Percentiles rank a stretch among this genome's conserved stretches.
Evolutionary conservation across 2,888 invertebrate species (phyloP).

Genomic region (Hermaeophaga mercurialis): DNA sequence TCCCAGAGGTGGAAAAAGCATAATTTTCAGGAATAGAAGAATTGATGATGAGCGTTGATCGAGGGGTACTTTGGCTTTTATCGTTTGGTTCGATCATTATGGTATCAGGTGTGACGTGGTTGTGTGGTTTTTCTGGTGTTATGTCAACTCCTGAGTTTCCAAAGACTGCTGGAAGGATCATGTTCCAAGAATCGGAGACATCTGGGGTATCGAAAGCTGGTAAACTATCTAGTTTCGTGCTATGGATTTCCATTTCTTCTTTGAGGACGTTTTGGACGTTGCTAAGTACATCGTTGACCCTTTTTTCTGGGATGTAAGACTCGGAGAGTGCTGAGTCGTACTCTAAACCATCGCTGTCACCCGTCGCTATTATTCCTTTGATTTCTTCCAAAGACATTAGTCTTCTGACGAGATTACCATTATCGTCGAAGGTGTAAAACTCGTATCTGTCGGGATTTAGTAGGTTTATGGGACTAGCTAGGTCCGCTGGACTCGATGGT

Average conservation of each 20-base stretch:
- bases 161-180: constrained; percentile 80
- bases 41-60: background rate
- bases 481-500: constrained; percentile 66
- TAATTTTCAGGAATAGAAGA: too few relatives aligned
- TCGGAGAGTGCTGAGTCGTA: constrained; percentile 57
- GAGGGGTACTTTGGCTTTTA: constrained; percentile 22
- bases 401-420: constrained; percentile 79
- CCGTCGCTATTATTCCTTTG: constrained; percentile 82
- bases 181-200: constrained; percentile 78
- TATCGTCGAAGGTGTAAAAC: constrained; percentile 85
- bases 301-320: constrained; percentile 62
- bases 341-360: constrained; percentile 70
- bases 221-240: constrained; percentile 55
- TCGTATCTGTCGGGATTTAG: constrained; percentile 84
- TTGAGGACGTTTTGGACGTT: constrained; percentile 84
- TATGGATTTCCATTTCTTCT: constrained; percentile 70
- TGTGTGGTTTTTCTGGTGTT: constrained; percentile 48
- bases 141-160: constrained; percentile 60
- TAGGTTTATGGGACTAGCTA: constrained; percentile 80
- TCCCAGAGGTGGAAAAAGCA: too few relatives aligned
- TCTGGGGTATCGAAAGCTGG: constrained; percentile 72
- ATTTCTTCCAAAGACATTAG: constrained; percentile 86
- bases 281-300: constrained; percentile 79
- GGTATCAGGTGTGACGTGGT: constrained; percentile 51
- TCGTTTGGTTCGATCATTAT: constrained; percentile 49